Conservation (phyloP, 2,113 vertebrate species). For the Myodes glareolus region DNA sequence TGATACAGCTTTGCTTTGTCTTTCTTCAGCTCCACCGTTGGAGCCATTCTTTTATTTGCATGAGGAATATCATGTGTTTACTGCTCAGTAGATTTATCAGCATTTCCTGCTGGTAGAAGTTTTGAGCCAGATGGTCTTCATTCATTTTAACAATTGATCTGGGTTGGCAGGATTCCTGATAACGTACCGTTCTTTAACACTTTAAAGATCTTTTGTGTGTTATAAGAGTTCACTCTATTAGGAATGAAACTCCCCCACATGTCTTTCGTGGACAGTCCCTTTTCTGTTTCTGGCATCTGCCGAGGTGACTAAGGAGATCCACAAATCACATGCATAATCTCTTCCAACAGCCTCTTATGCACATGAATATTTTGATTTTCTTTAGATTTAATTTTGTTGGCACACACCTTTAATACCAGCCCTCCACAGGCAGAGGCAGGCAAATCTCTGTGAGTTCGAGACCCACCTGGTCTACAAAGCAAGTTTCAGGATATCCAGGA, state of each 20-base stretch:
- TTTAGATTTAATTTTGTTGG: not conserved
- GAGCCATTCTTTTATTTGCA: not conserved
- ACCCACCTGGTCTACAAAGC: too few species aligned
- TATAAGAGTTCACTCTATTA: not conserved
- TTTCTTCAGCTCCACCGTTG: not conserved
- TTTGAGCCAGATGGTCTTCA: not conserved
- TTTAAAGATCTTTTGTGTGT: not conserved
- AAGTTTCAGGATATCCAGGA: too few species aligned
- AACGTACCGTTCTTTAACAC: not conserved
- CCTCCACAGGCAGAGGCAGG: too few species aligned
- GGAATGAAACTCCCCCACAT: not conserved
- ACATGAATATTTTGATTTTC: not conserved
- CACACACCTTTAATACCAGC: too few species aligned
- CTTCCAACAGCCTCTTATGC: not conserved
- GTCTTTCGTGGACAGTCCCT: not conserved
- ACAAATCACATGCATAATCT: not conserved
- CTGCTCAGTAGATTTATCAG: not conserved
- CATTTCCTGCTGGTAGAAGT: not conserved
- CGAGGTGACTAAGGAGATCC: not conserved
- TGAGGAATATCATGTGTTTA: not conserved
- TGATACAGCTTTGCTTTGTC: not conserved
- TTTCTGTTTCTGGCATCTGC: not conserved
- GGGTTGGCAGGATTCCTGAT: slow-evolving; percentile 9
- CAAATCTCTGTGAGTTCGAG: too few species aligned
- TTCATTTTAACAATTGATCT: not conserved